These are phyloP conservation scores for Villa cingulata DNA, from an alignment of 2,888 invertebrate species.

Conservation along the genomic window DNA sequence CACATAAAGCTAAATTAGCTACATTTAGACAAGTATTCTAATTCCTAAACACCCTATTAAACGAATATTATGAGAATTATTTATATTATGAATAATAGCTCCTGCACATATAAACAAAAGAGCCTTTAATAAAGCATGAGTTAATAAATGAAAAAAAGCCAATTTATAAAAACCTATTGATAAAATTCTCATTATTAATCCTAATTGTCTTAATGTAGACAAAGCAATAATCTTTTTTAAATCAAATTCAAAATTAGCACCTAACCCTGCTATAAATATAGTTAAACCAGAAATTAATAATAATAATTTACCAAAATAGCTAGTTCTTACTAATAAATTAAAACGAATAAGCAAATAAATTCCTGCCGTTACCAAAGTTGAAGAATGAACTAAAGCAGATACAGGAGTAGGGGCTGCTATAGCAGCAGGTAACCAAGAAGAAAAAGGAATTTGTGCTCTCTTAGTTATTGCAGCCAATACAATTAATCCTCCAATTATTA, in stretches of 20 bases:
- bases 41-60: constrained; percentile 40
- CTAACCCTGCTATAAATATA: constrained; percentile 46
- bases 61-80: constrained; percentile 55
- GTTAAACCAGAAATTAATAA: constrained; percentile 44
- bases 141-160: constrained; percentile 58
- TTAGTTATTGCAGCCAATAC: constrained; percentile 41
- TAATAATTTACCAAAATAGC: constrained; percentile 30
- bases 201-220: constrained; percentile 61
- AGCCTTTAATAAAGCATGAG: constrained; percentile 63
- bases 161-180: constrained; percentile 41
- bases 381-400: constrained; percentile 64
- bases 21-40: constrained; percentile 42
- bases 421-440: constrained; percentile 58
- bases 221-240: constrained; percentile 66
- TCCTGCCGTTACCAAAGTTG: constrained; percentile 64
- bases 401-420: constrained; percentile 65
- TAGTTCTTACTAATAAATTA: constrained; percentile 38
- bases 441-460: constrained; percentile 71
- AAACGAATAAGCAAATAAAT: constrained; percentile 61
- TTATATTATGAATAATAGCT: constrained; percentile 49
- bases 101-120: constrained; percentile 61
- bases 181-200: constrained; percentile 55
- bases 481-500: constrained; percentile 36
- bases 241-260: constrained; percentile 41
- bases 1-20: constrained; percentile 47